A percentile compares a stretch with the other conserved stretches of the same genome.
phyloP scores from a whole-genome alignment of 2,113 vertebrate species.

The Oncorhynchus keta region DNA sequence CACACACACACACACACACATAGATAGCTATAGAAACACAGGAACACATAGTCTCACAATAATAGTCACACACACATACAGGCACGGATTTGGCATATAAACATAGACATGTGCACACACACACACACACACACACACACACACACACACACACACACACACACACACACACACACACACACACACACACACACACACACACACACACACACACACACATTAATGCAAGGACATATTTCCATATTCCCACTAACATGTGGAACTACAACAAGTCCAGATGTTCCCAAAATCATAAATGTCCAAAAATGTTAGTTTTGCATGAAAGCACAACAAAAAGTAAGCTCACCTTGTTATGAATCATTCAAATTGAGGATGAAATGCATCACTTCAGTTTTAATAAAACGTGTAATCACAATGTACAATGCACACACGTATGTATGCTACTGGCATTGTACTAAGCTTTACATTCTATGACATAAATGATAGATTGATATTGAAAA shows the following conservation, averaged over 20 bases:
- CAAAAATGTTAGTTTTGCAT: not conserved
- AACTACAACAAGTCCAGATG: too few species aligned
- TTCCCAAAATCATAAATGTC: not conserved
- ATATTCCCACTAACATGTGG: not conserved
- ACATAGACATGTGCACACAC: not conserved
- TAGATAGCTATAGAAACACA: not conserved
- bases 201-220: too few species aligned
- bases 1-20: not conserved
- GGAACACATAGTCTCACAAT: conserved; percentile 13
- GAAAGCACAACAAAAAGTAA: not conserved
- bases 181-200: too few species aligned
- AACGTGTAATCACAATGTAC: not conserved
- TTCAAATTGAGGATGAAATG: not conserved
- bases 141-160: not conserved
- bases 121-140: not conserved
- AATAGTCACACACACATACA: conserved; percentile 2
- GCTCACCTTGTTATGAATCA: not conserved
- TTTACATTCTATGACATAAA: not conserved
- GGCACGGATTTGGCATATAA: not conserved
- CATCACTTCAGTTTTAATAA: not conserved
- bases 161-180: not conserved
- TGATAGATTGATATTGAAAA: not conserved
- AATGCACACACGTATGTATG: too few species aligned
- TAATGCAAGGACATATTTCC: not conserved
- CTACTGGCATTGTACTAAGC: not conserved